Evolutionary conservation across 2,888 invertebrate species (phyloP).

Genomic region (Scaptomyza flava): DNA sequence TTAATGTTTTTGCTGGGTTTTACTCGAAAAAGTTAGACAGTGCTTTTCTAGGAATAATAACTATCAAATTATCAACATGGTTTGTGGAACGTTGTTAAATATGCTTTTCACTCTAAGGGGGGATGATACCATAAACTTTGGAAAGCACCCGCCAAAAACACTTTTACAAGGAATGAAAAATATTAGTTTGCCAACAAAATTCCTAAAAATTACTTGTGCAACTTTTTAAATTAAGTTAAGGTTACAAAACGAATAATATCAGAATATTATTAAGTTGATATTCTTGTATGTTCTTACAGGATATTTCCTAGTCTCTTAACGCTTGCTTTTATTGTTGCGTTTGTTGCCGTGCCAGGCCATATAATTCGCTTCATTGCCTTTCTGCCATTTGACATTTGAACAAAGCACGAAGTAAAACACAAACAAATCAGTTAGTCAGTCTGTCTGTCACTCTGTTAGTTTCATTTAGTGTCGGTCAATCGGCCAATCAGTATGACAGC

Average conservation of each 20-base stretch:
- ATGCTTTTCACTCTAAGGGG: too few species aligned
- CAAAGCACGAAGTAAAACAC: slow-evolving; percentile 32
- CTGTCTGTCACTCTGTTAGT: slow-evolving; percentile 1
- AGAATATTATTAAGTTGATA: background rate
- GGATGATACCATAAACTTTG: too few species aligned
- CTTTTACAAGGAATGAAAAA: background rate
- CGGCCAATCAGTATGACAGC: slow-evolving; percentile 39
- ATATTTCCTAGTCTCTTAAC: slow-evolving; percentile 1
- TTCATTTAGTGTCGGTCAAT: slow-evolving; percentile 4
- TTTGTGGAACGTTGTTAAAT: background rate
- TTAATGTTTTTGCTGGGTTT: background rate
- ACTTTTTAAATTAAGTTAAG: too few species aligned
- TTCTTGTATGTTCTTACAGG: background rate
- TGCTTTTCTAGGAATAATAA: background rate
- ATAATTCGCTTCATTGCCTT: slow-evolving; percentile 38
- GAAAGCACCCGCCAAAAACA: background rate
- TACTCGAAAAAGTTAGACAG: background rate
- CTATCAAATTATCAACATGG: background rate
- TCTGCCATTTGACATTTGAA: slow-evolving; percentile 69
- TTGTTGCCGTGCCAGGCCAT: slow-evolving; percentile 60
- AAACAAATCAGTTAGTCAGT: slow-evolving; percentile 34
- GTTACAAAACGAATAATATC: too few species aligned
- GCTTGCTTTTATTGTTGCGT: slow-evolving; percentile 1
- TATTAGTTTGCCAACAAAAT: too few species aligned
- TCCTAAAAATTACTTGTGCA: too few species aligned